Percentiles rank a stretch among this genome's conserved stretches.
Conservation (phyloP, 2,797 vertebrate species). For the Artibeus jamaicensis region DNA sequence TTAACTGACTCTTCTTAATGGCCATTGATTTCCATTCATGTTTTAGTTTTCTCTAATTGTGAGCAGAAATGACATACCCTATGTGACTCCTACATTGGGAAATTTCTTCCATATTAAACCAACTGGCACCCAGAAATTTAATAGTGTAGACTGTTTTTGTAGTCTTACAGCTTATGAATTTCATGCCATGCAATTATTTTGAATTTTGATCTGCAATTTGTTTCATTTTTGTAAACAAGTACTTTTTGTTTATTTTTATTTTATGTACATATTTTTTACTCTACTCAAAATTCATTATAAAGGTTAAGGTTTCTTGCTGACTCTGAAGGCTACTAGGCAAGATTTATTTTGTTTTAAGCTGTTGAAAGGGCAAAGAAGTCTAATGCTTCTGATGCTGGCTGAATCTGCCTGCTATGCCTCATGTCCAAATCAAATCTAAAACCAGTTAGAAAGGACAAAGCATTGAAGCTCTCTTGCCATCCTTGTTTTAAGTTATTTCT, state of each 20-base stretch:
- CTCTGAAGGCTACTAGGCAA: neutral
- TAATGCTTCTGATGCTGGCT: neutral
- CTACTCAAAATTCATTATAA: neutral
- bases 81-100: neutral
- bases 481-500: neutral
- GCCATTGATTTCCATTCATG: neutral
- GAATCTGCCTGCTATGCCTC: neutral
- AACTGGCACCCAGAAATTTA: neutral
- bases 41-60: neutral
- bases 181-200: neutral
- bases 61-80: neutral
- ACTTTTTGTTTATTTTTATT: neutral
- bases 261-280: neutral
- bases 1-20: neutral
- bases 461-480: neutral
- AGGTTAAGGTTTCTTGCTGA: neutral
- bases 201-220: neutral
- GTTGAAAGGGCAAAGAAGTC: neutral
- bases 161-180: neutral
- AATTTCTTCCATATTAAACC: neutral
- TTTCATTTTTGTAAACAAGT: neutral
- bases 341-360: neutral
- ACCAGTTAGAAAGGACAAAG: neutral
- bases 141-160: neutral
- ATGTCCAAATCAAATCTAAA: neutral